Evolutionary conservation across 2,113 vertebrate genomes (phyloP).

Genomic region (Lophura nycthemera): DNA sequence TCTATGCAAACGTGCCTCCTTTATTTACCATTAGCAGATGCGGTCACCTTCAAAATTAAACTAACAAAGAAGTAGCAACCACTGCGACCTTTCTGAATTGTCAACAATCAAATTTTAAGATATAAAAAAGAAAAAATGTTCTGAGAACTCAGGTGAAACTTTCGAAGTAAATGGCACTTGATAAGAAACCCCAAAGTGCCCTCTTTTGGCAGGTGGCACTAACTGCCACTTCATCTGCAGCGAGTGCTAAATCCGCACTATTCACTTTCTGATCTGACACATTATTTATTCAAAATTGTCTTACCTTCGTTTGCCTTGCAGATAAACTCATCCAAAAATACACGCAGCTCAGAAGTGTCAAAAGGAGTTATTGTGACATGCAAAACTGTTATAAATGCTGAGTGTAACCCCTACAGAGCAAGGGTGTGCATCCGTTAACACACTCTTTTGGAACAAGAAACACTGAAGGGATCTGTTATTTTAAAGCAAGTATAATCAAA

Average conservation of each 20-base stretch:
- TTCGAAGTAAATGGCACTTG: not conserved
- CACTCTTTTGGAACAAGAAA: not conserved
- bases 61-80: not conserved
- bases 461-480: not conserved
- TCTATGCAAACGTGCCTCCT: not conserved
- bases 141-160: not conserved
- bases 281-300: not conserved
- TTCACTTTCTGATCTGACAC: rapidly evolving
- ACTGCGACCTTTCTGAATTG: not conserved
- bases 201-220: slow-evolving; percentile 44
- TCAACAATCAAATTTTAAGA: not conserved
- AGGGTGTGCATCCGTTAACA: not conserved
- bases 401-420: not conserved
- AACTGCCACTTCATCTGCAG: not conserved
- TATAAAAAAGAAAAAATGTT: not conserved
- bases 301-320: not conserved
- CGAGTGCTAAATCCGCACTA: rapidly evolving
- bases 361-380: no score
- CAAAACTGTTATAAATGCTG: not conserved
- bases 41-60: not conserved
- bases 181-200: slow-evolving; percentile 45
- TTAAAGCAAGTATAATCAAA: not conserved
- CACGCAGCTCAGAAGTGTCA: not conserved
- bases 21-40: not conserved
- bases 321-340: not conserved